Evolutionary conservation across 2,888 invertebrate genomes (phyloP).

Genomic region (Lasioglossum morio): DNA sequence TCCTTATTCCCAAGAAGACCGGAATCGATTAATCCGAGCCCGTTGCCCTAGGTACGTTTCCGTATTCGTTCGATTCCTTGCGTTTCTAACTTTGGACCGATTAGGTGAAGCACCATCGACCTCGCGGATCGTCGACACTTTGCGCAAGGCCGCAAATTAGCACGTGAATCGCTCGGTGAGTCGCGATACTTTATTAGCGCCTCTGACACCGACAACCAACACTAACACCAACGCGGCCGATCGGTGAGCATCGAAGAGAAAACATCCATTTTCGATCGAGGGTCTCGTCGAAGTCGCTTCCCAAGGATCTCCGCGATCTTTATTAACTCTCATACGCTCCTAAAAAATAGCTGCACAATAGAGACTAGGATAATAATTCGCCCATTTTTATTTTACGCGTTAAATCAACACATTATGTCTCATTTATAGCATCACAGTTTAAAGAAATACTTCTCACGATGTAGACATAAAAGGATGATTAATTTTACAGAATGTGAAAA

Average conservation of each 20-base stretch:
- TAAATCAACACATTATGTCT: no score
- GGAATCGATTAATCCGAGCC: constrained; percentile 3
- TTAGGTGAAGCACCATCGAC: not conserved
- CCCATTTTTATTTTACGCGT: no score
- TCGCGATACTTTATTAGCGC: constrained; percentile 28
- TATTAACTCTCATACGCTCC: no score
- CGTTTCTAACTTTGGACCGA: not conserved
- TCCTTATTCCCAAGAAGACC: not conserved
- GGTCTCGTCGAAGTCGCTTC: constrained; percentile 23
- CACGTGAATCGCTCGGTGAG: constrained; percentile 2
- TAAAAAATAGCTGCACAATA: no score
- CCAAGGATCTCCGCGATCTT: not conserved
- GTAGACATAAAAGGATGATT: no score
- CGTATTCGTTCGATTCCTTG: constrained; percentile 20
- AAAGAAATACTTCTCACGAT: no score
- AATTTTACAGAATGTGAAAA: no score
- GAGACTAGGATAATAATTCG: no score
- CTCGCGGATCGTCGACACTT: not conserved
- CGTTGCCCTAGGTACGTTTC: constrained; percentile 41
- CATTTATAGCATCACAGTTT: no score
- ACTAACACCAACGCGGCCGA: not conserved
- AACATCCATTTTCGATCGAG: constrained; percentile 34
- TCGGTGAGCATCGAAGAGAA: constrained; percentile 27
- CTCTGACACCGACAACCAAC: not conserved
- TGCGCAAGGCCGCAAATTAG: not conserved